These are phyloP conservation scores for Marisa cornuarietis DNA, from an alignment of 1,140 invertebrate species.

Conservation along the genomic window DNA sequence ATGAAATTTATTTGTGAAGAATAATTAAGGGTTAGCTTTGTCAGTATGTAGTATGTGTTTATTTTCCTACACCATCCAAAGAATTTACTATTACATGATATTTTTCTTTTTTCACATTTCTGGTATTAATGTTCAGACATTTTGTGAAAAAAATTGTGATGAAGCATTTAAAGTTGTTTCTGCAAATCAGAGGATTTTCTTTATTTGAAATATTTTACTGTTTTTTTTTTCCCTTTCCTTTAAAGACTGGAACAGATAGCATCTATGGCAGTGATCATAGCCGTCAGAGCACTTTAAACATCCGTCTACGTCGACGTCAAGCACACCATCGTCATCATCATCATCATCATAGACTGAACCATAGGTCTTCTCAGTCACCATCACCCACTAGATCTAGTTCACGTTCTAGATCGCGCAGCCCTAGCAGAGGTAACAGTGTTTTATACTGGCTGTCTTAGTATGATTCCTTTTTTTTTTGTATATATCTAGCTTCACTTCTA, in stretches of 20 bases:
- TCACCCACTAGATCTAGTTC: slow-evolving; percentile 45
- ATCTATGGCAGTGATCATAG: slow-evolving; percentile 37
- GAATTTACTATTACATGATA: background rate
- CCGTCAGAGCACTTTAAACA: slow-evolving; percentile 24
- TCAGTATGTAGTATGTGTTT: no score
- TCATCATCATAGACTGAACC: slow-evolving; percentile 26
- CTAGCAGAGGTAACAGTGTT: slow-evolving; percentile 34
- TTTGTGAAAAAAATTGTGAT: background rate
- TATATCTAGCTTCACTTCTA: background rate
- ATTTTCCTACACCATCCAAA: no score
- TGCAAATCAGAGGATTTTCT: no score
- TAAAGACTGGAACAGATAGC: slow-evolving; percentile 25
- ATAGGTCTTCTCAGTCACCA: slow-evolving; percentile 27
- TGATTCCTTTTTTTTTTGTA: background rate
- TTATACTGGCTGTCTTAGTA: slow-evolving; percentile 1
- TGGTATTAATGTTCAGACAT: background rate
- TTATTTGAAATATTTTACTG: background rate
- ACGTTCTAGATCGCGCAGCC: slow-evolving; percentile 42
- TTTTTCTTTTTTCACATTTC: no score
- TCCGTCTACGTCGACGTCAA: slow-evolving; percentile 25
- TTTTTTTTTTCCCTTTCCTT: background rate
- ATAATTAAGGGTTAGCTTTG: no score
- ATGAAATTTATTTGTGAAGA: background rate
- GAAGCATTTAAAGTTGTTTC: background rate
- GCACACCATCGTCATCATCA: slow-evolving; percentile 30